phyloP scores from a whole-genome alignment of 2,888 invertebrate species.

The Drosophila meridiana region DNA sequence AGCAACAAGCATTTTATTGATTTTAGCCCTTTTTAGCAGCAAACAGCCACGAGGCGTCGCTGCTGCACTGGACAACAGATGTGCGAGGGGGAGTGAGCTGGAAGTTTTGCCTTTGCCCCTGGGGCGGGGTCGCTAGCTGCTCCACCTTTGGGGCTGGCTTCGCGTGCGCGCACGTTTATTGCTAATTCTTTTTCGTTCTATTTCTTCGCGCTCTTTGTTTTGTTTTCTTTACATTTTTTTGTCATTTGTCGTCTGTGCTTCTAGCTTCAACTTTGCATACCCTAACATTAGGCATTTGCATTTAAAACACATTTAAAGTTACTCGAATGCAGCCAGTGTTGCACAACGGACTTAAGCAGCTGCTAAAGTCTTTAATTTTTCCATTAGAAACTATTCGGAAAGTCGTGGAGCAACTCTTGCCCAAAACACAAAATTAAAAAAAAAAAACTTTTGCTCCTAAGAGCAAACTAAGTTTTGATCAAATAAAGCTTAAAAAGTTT shows the following conservation, averaged over 20 bases:
- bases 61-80: conserved; percentile 2
- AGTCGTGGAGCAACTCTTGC: not conserved
- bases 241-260: conserved; percentile 5
- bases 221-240: not conserved
- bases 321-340: conserved; percentile 3
- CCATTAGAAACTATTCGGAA: conserved; percentile 1
- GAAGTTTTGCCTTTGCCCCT: not conserved
- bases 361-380: conserved; percentile 3
- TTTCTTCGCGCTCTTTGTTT: conserved; percentile 23
- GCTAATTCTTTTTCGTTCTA: conserved; percentile 70
- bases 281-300: conserved; percentile 6
- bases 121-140: not conserved
- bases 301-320: conserved; percentile 1
- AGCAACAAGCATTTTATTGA: conserved; percentile 83
- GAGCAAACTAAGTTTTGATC: conserved; percentile 5
- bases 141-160: conserved; percentile 38
- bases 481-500: conserved; percentile 7
- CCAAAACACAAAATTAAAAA: not conserved
- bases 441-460: not conserved
- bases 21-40: conserved; percentile 77
- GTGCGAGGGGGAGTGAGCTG: not conserved
- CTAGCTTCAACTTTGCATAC: conserved; percentile 14
- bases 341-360: not conserved
- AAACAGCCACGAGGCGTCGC: conserved; percentile 26
- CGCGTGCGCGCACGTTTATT: conserved; percentile 78